phyloP scores from a whole-genome alignment of 2,113 vertebrate genomes.

The Thalassoma bifasciatum region DNA sequence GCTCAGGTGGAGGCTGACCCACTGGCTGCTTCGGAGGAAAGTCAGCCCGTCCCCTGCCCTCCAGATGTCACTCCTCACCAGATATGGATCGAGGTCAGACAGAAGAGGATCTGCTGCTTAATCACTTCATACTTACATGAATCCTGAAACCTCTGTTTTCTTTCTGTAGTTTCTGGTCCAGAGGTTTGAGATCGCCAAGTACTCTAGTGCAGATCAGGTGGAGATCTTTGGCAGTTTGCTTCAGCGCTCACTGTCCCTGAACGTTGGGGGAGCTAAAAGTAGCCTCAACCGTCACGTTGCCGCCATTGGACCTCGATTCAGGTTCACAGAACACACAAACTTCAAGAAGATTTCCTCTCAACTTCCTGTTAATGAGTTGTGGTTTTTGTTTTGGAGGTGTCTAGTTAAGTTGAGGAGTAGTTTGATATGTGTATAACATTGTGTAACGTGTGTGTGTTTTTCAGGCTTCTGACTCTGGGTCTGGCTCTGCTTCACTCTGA shows the following conservation, averaged over 20 bases:
- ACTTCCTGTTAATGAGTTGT: background rate
- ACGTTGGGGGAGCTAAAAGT: slow-evolving; percentile 89
- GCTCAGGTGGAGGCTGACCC: slow-evolving; percentile 95
- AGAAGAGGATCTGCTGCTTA: background rate
- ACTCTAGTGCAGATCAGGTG: slow-evolving; percentile 98
- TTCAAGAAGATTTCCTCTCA: background rate
- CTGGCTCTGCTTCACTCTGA: slow-evolving; percentile 95
- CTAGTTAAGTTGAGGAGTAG: no score
- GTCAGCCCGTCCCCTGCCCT: slow-evolving; percentile 92
- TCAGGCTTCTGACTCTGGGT: slow-evolving; percentile 93
- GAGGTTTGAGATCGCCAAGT: slow-evolving; percentile 98
- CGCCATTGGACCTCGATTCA: slow-evolving; percentile 96
- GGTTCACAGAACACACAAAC: slow-evolving; percentile 74
- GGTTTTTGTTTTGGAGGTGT: no score
- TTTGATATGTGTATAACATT: background rate
- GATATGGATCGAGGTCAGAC: slow-evolving; percentile 95
- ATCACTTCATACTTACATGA: no score
- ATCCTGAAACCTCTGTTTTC: background rate
- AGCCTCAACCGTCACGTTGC: slow-evolving; percentile 95
- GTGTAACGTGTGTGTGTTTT: background rate
- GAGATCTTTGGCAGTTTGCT: slow-evolving; percentile 96
- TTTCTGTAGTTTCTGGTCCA: slow-evolving; percentile 92
- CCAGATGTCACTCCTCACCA: slow-evolving; percentile 95
- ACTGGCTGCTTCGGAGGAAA: slow-evolving; percentile 94
- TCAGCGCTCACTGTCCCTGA: slow-evolving; percentile 93